Percentiles rank a stretch among this genome's conserved stretches.
Conservation (phyloP, 1,140 invertebrate genomes). For the Maniola jurtina region DNA sequence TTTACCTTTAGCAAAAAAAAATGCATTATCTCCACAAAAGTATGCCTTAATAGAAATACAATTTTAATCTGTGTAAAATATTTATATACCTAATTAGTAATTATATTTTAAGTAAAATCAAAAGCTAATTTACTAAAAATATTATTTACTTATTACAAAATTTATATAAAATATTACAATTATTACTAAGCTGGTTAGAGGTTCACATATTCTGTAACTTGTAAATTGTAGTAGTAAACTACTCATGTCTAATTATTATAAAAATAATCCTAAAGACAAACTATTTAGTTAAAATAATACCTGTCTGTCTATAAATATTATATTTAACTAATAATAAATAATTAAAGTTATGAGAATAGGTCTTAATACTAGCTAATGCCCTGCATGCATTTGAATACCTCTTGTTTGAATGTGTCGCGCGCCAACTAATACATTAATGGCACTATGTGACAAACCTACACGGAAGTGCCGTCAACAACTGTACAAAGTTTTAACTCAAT, state of each 20-base stretch:
- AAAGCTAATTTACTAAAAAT: slow-evolving; percentile 16
- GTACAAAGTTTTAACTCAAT: too few relatives aligned
- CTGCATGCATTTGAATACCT: too few relatives aligned
- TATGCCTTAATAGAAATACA: slow-evolving; percentile 55
- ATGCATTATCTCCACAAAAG: slow-evolving; percentile 38
- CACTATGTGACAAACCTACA: too few relatives aligned
- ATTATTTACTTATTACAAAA: slow-evolving; percentile 9
- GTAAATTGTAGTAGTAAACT: slow-evolving; percentile 47
- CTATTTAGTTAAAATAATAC: slow-evolving; percentile 8
- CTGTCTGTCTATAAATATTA: neutral
- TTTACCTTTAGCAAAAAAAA: neutral
- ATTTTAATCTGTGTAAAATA: slow-evolving; percentile 22
- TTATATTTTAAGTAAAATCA: slow-evolving; percentile 20
- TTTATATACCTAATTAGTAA: too few relatives aligned
- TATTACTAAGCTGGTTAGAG: slow-evolving; percentile 68
- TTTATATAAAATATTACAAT: slow-evolving; percentile 20
- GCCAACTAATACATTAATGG: too few relatives aligned
- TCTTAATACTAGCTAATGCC: too few relatives aligned
- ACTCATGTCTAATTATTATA: neutral
- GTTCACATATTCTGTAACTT: slow-evolving; percentile 67
- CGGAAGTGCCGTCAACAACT: too few relatives aligned
- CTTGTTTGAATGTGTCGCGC: too few relatives aligned
- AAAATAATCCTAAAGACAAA: neutral
- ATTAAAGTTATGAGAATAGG: too few relatives aligned
- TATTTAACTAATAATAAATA: too few relatives aligned